Evolutionary conservation across 2,888 invertebrate species (phyloP), one percentile per base, ranked within the genome.

Genomic region (Drosophila meridionalis): DNA sequence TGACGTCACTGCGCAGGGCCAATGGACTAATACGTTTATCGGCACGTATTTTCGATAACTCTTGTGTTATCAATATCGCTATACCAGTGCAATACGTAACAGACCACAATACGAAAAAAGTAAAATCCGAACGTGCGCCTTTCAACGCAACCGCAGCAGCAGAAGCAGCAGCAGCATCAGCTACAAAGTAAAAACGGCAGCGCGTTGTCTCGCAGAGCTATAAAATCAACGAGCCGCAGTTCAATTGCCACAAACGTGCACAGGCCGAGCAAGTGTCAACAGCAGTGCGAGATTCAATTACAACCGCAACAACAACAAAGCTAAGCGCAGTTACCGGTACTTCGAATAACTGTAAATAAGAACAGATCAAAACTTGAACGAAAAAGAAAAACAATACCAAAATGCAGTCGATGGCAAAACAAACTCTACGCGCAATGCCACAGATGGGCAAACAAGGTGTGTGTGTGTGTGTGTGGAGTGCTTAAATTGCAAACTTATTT

Each of bases 361-460:
- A 70, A 53, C n/a, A 28, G 38, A 42, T 20, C 34, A 47, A 52
- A 63, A 57, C 38, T 72, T 52, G 26, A 74, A 6, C 71, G 28
- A 56, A 32, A 55, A 42, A 42, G 0, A 55, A 26, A 32, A 45
- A 34, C 0, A 42, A 42, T 28, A 40, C 73, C 64, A 79, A 66
- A 74, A 77, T 85, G 83, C 81, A 82, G 74, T 89, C 90, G 63
- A 78, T 91, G 78, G 80, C 84, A 58, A 90, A 86, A 73, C 91
- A 90, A 75, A 75, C 83, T 2, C 71, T 80, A 59, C 87, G 90
- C 12, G 76, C 83, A 65, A 67, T 80, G 70, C 90, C 91, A 20
- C 91, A 89, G 61, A 61, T 87, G 53, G 75, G 81, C 67, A 89
- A 87, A 58, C 91, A 91, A 89, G 91, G 91, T 90, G 82, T 76